Evolutionary conservation across 2,113 vertebrate genomes (phyloP).

Genomic region (Mus pahari): DNA sequence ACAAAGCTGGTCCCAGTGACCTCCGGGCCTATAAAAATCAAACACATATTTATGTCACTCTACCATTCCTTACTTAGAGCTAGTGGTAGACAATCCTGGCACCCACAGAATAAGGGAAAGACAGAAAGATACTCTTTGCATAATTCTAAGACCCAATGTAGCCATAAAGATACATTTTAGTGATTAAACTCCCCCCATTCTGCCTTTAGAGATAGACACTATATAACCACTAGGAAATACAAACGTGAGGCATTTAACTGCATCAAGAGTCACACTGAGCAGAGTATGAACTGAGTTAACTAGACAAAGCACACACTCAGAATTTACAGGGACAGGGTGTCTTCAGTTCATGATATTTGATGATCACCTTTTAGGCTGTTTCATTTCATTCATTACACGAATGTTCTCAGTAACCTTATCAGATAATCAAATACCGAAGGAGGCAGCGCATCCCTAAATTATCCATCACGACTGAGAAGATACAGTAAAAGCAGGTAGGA

Average conservation of each 20-base stretch:
- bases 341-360: not conserved
- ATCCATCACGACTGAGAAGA: not conserved
- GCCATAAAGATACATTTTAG: slow-evolving; percentile 31
- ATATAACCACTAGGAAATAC: not conserved
- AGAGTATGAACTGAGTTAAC: not conserved
- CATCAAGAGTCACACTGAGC: no score
- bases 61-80: slow-evolving; percentile 55
- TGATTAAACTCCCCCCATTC: slow-evolving; percentile 27
- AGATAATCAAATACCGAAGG: not conserved
- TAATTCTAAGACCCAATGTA: not conserved
- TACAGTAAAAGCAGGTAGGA: not conserved
- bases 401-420: not conserved
- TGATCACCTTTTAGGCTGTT: not conserved
- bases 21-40: slow-evolving; percentile 51
- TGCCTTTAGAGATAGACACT: slow-evolving; percentile 40
- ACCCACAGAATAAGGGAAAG: slow-evolving; percentile 1
- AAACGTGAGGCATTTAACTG: not conserved
- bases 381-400: not conserved
- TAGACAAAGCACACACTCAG: not conserved
- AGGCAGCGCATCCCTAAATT: not conserved
- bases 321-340: not conserved
- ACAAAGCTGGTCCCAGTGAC: slow-evolving; percentile 41
- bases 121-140: not conserved
- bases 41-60: slow-evolving; percentile 51
- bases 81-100: not conserved